Base-by-base conservation (phyloP, 2,888 invertebrate species). In the Andrena fulva region DNA sequence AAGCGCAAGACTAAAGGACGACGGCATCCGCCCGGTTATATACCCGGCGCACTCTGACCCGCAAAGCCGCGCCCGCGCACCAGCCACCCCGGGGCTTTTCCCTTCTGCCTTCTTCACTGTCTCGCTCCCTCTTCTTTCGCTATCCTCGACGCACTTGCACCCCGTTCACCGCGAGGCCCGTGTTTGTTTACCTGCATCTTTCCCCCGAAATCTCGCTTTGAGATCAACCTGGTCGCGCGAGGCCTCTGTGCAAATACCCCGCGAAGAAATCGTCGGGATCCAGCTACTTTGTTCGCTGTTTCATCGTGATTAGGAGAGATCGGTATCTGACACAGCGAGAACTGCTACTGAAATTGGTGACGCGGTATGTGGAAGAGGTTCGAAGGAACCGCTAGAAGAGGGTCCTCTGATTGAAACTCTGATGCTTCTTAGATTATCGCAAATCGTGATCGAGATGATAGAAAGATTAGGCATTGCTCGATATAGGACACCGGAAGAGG, bases 21-120 rank as follows among this genome's bases (percentile, higher is more conserved):
- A 90, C 88, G 92, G 92, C 92, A 92, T 91, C 92, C 92, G 92
- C 93, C 92, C 93, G 92, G 92, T 93, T 93, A 93, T 93, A 93
- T 93, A 93, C 92, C 92, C 92, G 87, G 91, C 92, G 91, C 93
- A 92, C 92, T 93, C 91, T 92, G 93, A 93, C 93, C 93, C 92
- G 93, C 93, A 92, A 92, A 92, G 91, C 90, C 91, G 92, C 93
- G 93, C 93, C 92, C 90, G 93, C 93, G 93, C 93, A 92, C 81
- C 82, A 92, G 88, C 90, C 87, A 89, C 89, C 88, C 86, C 81
- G 78, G 77, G 85, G 82, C 84, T 85, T 87, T 85, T 86, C 83
- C 84, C 88, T 85, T 78, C 81, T 71, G 85, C 80, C 81, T 73
- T 83, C 85, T 85, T 82, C 82, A 73, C 79, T 86, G 71, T 87